phyloP scores from a whole-genome alignment of 2,113 vertebrate species.

The Epinephelus moara region DNA sequence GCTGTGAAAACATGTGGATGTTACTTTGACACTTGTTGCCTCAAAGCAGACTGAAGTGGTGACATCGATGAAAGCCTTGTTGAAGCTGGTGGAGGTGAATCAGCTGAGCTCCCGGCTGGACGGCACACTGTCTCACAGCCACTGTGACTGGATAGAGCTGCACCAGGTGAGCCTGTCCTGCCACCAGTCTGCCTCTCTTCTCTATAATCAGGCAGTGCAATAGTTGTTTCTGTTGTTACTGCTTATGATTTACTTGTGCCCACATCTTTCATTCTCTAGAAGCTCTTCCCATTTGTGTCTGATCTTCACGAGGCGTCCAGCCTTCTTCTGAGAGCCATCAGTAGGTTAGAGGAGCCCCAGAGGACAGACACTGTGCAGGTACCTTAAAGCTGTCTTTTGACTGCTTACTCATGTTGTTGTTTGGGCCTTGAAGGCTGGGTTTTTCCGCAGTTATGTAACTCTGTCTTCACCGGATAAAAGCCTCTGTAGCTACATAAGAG shows the following conservation, averaged over 20 bases:
- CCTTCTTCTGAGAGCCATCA: constrained; percentile 87
- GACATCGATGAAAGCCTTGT: constrained; percentile 87
- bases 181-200: not conserved
- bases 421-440: not conserved
- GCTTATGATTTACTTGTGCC: not conserved
- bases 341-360: constrained; percentile 78
- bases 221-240: not conserved
- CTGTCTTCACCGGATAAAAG: not conserved
- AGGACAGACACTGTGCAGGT: constrained; percentile 86
- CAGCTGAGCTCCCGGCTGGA: constrained; percentile 88
- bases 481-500: not conserved
- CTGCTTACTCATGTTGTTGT: not conserved
- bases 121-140: constrained; percentile 88
- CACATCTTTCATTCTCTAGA: constrained; percentile 81
- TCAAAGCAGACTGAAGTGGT: constrained; percentile 87
- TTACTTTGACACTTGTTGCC: constrained; percentile 13
- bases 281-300: constrained; percentile 88
- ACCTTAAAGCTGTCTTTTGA: not conserved
- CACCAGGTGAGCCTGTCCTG: constrained; percentile 87
- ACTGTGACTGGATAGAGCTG: constrained; percentile 91
- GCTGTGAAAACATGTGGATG: not conserved
- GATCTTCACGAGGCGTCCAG: constrained; percentile 82
- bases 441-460: not conserved
- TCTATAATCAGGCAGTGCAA: not conserved
- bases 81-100: constrained; percentile 86